A percentile compares a stretch with the other conserved stretches of the same genome.
Conservation (phyloP, 2,797 vertebrate genomes). For the Loris lydekkerianus region DNA sequence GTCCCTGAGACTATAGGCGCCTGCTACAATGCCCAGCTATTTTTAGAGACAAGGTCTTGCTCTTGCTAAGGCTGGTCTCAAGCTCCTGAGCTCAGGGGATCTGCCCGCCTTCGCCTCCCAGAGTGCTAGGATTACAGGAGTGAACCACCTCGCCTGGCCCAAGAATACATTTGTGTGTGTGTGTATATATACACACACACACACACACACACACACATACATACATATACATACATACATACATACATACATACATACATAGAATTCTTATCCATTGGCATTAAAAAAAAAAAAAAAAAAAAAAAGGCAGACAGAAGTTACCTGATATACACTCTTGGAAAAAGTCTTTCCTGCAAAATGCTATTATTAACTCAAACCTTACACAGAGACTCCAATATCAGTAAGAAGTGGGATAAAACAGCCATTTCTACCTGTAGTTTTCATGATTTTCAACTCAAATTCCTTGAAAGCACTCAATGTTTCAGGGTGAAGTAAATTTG, state of each 20-base stretch:
- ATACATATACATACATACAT: neutral
- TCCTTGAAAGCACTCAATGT: neutral
- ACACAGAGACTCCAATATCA: neutral
- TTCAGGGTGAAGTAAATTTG: neutral
- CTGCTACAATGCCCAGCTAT: too few relatives aligned
- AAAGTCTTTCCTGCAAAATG: slow-evolving; percentile 28
- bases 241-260: neutral
- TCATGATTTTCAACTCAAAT: neutral
- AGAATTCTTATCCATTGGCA: neutral
- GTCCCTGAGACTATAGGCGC: too few relatives aligned
- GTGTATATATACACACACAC: too few relatives aligned
- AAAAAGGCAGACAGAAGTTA: neutral
- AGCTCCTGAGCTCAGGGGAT: too few relatives aligned
- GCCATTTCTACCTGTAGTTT: neutral
- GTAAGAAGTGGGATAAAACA: neutral
- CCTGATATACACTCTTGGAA: neutral
- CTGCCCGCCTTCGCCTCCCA: too few relatives aligned
- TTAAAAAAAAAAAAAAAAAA: neutral
- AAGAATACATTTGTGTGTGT: slow-evolving; percentile 24
- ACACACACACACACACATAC: neutral
- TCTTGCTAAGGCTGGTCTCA: too few relatives aligned
- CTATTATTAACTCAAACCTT: neutral
- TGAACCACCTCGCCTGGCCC: neutral
- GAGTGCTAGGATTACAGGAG: too few relatives aligned
- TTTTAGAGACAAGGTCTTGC: too few relatives aligned